Percentiles rank a stretch among this genome's conserved stretches.
phyloP scores from a whole-genome alignment of 2,113 vertebrate genomes.

The Grus americana region DNA sequence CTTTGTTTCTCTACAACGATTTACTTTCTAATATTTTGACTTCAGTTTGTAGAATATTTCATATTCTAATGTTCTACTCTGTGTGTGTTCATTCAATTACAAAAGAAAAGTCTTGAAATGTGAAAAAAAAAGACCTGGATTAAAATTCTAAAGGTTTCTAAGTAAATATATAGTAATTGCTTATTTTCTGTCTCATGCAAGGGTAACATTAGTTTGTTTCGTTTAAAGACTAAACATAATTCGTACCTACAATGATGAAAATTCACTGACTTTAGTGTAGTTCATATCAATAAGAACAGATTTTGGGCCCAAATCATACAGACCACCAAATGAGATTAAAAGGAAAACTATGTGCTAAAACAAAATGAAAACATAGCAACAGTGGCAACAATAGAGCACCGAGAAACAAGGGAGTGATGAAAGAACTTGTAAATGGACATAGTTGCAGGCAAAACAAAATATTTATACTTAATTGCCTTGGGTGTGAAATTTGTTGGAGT shows the following conservation, averaged over 20 bases:
- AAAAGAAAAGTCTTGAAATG: neutral
- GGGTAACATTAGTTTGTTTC: neutral
- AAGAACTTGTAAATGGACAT: neutral
- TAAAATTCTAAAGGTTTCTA: neutral
- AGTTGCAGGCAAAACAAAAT: constrained; percentile 36
- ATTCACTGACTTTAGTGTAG: neutral
- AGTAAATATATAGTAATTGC: neutral
- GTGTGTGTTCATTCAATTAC: neutral
- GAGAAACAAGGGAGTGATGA: neutral
- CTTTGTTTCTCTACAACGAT: neutral
- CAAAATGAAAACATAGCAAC: constrained; percentile 47
- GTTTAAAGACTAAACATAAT: neutral
- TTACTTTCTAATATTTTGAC: neutral
- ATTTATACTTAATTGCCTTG: constrained; percentile 51
- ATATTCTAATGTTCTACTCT: neutral
- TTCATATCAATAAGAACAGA: neutral
- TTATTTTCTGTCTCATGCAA: neutral
- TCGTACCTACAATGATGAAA: neutral
- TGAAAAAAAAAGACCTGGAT: neutral
- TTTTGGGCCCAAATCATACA: neutral
- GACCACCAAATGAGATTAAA: constrained; percentile 16
- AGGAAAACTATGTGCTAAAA: constrained; percentile 16
- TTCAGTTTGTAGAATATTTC: neutral
- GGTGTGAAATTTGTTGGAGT: constrained; percentile 1
- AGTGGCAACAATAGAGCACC: constrained; percentile 26